phyloP scores from a whole-genome alignment of 1,140 invertebrate species.

The Heliconius congener region DNA sequence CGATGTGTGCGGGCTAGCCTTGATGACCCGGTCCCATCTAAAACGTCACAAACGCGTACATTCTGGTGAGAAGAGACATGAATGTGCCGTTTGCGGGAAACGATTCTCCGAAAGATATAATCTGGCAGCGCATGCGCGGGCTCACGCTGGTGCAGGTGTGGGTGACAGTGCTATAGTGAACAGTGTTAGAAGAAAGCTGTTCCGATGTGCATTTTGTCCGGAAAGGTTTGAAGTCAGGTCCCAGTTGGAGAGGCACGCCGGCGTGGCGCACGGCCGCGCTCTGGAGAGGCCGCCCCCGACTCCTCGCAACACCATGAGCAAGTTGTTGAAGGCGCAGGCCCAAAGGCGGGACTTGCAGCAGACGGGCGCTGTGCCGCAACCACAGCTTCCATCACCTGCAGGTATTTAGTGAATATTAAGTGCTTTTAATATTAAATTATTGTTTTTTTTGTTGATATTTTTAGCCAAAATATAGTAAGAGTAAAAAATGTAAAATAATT shows the following conservation, averaged over 20 bases:
- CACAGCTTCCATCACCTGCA: too few relatives aligned
- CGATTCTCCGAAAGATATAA: constrained; percentile 83
- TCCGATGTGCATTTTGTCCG: constrained; percentile 72
- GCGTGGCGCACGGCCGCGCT: constrained; percentile 64
- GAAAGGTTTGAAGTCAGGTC: constrained; percentile 70
- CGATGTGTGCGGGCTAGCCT: constrained; percentile 82
- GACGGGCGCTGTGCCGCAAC: not conserved
- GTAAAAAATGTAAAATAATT: too few relatives aligned
- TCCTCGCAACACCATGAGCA: constrained; percentile 79
- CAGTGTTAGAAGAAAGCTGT: constrained; percentile 46
- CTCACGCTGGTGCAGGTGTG: constrained; percentile 29
- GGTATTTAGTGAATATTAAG: too few relatives aligned
- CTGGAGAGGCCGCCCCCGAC: constrained; percentile 71
- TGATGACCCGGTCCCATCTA: constrained; percentile 85
- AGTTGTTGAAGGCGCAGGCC: constrained; percentile 75
- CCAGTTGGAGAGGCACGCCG: constrained; percentile 74
- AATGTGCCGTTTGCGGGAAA: constrained; percentile 83
- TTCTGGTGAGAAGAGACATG: constrained; percentile 84
- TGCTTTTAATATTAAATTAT: not conserved
- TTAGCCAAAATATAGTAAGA: too few relatives aligned
- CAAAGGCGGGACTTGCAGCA: constrained; percentile 39
- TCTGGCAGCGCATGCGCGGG: constrained; percentile 57
- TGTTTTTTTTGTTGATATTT: too few relatives aligned
- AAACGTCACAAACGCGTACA: constrained; percentile 85
- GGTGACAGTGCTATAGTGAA: not conserved